These are phyloP conservation scores for Plemyria rubiginata DNA, from an alignment of 2,888 invertebrate genomes.

Conservation along the genomic window DNA sequence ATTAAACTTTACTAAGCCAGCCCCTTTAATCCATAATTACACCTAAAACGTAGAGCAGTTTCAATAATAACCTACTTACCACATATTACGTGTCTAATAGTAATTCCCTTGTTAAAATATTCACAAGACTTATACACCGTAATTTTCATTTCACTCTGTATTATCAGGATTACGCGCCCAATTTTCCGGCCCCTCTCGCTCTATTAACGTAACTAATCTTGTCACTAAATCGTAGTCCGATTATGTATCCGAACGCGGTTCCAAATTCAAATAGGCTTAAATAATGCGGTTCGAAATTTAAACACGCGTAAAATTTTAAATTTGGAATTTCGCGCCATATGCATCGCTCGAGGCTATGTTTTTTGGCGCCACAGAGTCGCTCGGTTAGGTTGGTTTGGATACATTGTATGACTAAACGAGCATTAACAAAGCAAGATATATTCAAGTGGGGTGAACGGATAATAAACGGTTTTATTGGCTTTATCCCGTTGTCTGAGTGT, in stretches of 20 bases:
- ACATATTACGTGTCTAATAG: conserved; percentile 44
- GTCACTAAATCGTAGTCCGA: conserved; percentile 78
- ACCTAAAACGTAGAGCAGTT: conserved; percentile 21
- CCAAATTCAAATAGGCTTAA: conserved; percentile 64
- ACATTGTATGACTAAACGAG: conserved; percentile 55
- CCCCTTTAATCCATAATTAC: conserved; percentile 21
- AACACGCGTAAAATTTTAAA: conserved; percentile 77
- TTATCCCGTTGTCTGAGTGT: conserved; percentile 55
- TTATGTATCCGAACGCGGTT: conserved; percentile 61
- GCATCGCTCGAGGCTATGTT: conserved; percentile 67
- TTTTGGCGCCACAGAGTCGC: conserved; percentile 69
- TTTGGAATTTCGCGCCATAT: conserved; percentile 72
- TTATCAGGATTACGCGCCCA: conserved; percentile 63
- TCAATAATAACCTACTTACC: conserved; percentile 36
- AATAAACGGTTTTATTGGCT: conserved; percentile 77
- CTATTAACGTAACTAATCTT: conserved; percentile 77
- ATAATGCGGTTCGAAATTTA: conserved; percentile 67
- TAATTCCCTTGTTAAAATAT: conserved; percentile 49
- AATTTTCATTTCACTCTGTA: conserved; percentile 68
- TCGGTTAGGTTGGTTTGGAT: conserved; percentile 38
- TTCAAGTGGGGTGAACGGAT: conserved; percentile 69
- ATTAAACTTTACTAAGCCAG: conserved; percentile 19
- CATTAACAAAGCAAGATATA: conserved; percentile 65
- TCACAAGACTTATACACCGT: conserved; percentile 51
- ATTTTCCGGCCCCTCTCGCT: conserved; percentile 59